Evolutionary conservation across 2,888 invertebrate genomes (phyloP).

Genomic region (Oscheius myriophilus): DNA sequence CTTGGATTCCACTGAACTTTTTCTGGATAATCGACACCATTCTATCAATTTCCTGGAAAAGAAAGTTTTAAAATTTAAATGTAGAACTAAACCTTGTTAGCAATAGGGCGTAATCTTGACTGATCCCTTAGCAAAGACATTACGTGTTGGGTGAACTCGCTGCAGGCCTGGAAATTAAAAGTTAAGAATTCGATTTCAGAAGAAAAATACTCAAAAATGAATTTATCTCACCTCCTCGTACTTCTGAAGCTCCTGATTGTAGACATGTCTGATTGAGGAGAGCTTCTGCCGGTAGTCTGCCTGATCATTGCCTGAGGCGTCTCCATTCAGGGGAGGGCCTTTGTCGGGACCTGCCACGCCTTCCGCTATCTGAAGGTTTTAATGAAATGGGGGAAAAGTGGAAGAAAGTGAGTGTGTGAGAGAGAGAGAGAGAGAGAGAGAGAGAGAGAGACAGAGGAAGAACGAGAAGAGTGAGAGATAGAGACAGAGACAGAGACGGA

Average conservation of each 20-base stretch:
- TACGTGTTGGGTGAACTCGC: conserved; percentile 99
- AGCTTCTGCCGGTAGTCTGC: conserved; percentile 98
- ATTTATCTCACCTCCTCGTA: conserved; percentile 90
- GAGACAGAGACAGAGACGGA: no score
- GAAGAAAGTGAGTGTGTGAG: no score
- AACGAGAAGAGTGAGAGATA: no score
- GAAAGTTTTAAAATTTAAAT: neutral
- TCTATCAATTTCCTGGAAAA: conserved; percentile 86
- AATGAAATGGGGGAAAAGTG: no score
- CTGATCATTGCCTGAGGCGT: conserved; percentile 79
- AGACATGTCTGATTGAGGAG: conserved; percentile 96
- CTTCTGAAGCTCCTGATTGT: conserved; percentile 98
- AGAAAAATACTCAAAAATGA: no score
- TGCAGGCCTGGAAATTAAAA: conserved; percentile 82
- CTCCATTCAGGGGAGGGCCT: conserved; percentile 73
- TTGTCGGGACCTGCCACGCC: conserved; percentile 96
- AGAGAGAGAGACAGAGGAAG: no score
- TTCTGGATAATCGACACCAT: conserved; percentile 99
- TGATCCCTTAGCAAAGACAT: conserved; percentile 78
- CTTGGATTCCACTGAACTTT: conserved; percentile 78
- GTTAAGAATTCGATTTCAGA: neutral
- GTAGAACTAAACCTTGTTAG: conserved; percentile 29
- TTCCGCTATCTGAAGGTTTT: conserved; percentile 79
- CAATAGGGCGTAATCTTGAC: conserved; percentile 77
- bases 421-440: no score